Conservation (phyloP, 2,797 vertebrate genomes). For the Girardinus metallicus region DNA sequence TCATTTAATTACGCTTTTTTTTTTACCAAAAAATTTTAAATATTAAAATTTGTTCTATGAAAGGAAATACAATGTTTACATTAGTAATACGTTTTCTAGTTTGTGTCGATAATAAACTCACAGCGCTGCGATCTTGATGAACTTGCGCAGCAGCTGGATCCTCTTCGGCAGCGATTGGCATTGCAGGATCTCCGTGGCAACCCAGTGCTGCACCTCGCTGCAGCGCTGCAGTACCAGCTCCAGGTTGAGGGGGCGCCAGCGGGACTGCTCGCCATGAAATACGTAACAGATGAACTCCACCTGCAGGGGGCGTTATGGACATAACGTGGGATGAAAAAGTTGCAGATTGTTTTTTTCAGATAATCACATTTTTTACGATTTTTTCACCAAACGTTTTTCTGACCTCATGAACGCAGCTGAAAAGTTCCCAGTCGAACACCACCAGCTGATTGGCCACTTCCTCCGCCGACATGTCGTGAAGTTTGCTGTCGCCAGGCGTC, state of each 20-base stretch:
- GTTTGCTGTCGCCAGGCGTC: constrained; percentile 92
- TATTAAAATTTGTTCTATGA: neutral
- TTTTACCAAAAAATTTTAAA: neutral
- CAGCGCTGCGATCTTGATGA: constrained; percentile 96
- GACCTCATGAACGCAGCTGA: constrained; percentile 96
- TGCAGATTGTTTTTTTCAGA: neutral
- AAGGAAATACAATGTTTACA: neutral
- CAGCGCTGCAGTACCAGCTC: constrained; percentile 95
- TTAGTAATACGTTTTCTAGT: neutral
- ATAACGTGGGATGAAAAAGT: neutral
- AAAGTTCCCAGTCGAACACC: constrained; percentile 95
- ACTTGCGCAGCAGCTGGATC: constrained; percentile 93
- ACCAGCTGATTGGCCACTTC: constrained; percentile 94
- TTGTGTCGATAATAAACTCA: constrained; percentile 69
- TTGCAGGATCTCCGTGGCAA: constrained; percentile 94
- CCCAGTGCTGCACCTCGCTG: constrained; percentile 97
- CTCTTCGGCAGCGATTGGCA: constrained; percentile 92
- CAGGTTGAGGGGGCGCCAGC: constrained; percentile 94
- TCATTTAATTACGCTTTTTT: neutral
- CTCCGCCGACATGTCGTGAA: constrained; percentile 92
- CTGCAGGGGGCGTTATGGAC: constrained; percentile 67
- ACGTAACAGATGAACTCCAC: constrained; percentile 97
- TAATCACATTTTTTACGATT: no score
- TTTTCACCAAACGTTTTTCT: neutral
- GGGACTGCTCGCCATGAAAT: constrained; percentile 92